Evolutionary conservation across 1,140 invertebrate genomes (phyloP).

Genomic region (Caenorhabditis remanei): DNA sequence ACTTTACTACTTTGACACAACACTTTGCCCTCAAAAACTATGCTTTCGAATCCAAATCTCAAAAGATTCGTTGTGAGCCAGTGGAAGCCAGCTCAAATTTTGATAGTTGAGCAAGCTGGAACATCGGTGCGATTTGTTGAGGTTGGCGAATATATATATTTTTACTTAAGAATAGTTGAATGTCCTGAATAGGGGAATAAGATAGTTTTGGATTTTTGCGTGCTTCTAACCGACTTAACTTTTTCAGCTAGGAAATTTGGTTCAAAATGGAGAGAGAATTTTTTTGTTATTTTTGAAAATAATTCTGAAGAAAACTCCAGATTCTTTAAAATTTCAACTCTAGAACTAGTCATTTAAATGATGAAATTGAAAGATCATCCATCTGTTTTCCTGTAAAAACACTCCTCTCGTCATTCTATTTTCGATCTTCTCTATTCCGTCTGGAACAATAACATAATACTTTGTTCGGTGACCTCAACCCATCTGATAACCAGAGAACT

Average conservation of each 20-base stretch:
- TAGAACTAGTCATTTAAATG: too few species aligned
- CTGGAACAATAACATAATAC: not conserved
- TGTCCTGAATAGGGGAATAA: too few species aligned
- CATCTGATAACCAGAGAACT: not conserved
- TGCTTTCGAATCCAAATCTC: slow-evolving; percentile 40
- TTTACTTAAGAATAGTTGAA: not conserved
- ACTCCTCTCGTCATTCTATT: not conserved
- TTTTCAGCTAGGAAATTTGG: not conserved
- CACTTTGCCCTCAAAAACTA: not conserved
- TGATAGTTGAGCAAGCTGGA: slow-evolving; percentile 30
- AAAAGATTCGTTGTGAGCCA: slow-evolving; percentile 6
- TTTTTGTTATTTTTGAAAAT: too few species aligned
- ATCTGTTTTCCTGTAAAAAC: not conserved
- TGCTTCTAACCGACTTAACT: not conserved
- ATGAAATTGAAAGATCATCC: too few species aligned
- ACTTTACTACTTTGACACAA: not conserved
- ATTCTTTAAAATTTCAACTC: too few species aligned
- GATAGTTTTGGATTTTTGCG: too few species aligned
- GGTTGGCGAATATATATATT: not conserved
- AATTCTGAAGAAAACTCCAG: too few species aligned
- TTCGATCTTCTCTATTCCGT: not conserved
- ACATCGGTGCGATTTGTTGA: slow-evolving; percentile 12
- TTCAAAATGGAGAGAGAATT: too few species aligned
- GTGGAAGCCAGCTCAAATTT: slow-evolving; percentile 37
- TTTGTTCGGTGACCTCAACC: not conserved